Conservation (phyloP, 2,888 invertebrate species). For the Augochlorella aurata region DNA sequence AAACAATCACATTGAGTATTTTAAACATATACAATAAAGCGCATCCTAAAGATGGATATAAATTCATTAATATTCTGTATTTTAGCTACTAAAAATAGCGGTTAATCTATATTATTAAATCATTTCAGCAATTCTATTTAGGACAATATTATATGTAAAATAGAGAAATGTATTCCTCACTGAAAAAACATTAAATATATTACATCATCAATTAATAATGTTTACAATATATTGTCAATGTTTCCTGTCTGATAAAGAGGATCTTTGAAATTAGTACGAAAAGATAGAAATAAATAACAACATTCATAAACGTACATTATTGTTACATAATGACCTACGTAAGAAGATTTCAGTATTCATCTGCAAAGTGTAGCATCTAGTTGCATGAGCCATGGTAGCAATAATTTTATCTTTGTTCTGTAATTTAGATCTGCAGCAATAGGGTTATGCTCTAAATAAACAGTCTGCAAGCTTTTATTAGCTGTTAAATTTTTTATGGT, state of each 20-base stretch:
- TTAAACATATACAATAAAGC: not conserved
- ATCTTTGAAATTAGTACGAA: slow-evolving; percentile 24
- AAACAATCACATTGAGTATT: not conserved
- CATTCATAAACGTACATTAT: slow-evolving; percentile 24
- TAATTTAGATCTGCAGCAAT: slow-evolving; percentile 92
- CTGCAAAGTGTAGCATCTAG: slow-evolving; percentile 97
- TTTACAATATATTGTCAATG: not conserved
- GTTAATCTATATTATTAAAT: not conserved
- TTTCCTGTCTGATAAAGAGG: slow-evolving; percentile 21
- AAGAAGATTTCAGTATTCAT: slow-evolving; percentile 79
- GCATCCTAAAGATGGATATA: not conserved
- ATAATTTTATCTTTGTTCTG: slow-evolving; percentile 93
- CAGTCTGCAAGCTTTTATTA: slow-evolving; percentile 88
- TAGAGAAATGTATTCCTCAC: slow-evolving; percentile 23
- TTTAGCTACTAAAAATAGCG: not conserved
- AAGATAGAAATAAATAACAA: slow-evolving; percentile 22
- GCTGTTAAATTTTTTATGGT: slow-evolving; percentile 89
- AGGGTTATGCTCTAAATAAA: slow-evolving; percentile 98
- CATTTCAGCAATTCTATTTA: not conserved
- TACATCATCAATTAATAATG: slow-evolving; percentile 1
- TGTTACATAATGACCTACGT: slow-evolving; percentile 3
- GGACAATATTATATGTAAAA: slow-evolving; percentile 24
- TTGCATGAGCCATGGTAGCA: slow-evolving; percentile 93
- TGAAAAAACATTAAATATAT: slow-evolving; percentile 12
- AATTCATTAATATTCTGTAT: not conserved